Conservation (phyloP, 2,888 invertebrate species). For the Clusia tigrina region DNA sequence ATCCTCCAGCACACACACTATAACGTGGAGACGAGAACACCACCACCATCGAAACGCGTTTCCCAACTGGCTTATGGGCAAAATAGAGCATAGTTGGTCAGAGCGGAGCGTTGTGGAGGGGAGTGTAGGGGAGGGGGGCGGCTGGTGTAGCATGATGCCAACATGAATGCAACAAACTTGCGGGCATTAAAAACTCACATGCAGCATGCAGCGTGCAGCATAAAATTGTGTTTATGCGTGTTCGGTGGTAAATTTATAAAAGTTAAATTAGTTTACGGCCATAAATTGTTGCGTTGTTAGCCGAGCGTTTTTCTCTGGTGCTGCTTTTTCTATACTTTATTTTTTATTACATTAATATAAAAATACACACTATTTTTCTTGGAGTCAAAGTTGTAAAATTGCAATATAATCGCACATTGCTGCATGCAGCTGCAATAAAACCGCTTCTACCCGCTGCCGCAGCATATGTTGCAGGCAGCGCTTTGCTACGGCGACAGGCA, state of each 20-base stretch:
- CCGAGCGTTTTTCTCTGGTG: not conserved
- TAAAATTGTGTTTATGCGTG: constrained; percentile 57
- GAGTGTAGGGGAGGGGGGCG: too few relatives aligned
- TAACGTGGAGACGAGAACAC: too few relatives aligned
- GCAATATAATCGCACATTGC: not conserved
- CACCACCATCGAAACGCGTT: too few relatives aligned
- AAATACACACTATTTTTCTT: not conserved
- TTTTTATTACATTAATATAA: constrained; percentile 11
- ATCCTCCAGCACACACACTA: too few relatives aligned
- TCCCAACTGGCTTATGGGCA: too few relatives aligned
- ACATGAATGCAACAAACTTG: constrained; percentile 2
- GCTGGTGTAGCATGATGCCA: not conserved
- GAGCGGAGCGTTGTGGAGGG: too few relatives aligned
- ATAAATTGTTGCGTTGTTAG: constrained; percentile 45
- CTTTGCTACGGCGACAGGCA: not conserved
- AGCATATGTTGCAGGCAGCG: constrained; percentile 26
- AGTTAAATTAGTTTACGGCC: constrained; percentile 57
- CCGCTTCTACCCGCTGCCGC: not conserved
- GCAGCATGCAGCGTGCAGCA: too few relatives aligned
- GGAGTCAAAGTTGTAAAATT: not conserved
- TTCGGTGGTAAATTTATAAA: constrained; percentile 55
- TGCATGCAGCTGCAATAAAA: constrained; percentile 2
- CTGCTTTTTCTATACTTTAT: not conserved
- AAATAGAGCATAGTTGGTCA: too few relatives aligned
- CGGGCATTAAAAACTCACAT: constrained; percentile 28